Percentiles rank a stretch among this genome's conserved stretches.
These are phyloP conservation scores for Bombylius discolor DNA, from an alignment of 2,888 invertebrate species.

Conservation along the genomic window DNA sequence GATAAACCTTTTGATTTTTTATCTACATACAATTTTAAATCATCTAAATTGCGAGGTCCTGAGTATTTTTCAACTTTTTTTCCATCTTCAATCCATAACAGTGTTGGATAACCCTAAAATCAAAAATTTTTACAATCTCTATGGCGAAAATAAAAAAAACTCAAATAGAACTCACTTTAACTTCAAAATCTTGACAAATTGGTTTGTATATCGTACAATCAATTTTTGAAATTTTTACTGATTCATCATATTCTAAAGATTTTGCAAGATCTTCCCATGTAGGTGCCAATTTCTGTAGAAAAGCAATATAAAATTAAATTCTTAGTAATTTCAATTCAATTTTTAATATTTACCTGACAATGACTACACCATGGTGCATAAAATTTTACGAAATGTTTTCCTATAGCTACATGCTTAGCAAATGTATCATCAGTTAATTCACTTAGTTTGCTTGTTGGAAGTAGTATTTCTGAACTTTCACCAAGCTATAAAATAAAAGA, in stretches of 20 bases:
- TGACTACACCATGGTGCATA: constrained; percentile 88
- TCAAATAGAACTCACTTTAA: constrained; percentile 37
- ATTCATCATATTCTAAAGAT: constrained; percentile 49
- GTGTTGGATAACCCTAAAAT: constrained; percentile 60
- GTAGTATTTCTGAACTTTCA: background rate
- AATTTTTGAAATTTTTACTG: constrained; percentile 64
- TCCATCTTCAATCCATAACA: constrained; percentile 80
- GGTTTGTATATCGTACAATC: constrained; percentile 69
- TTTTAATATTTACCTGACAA: constrained; percentile 49
- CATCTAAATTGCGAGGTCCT: constrained; percentile 51
- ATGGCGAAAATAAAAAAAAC: background rate
- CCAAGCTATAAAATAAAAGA: background rate
- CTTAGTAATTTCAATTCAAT: no score
- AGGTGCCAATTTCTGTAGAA: constrained; percentile 57
- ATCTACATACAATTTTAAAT: constrained; percentile 56
- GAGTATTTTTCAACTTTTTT: constrained; percentile 70
- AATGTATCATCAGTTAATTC: constrained; percentile 67
- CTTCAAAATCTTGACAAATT: constrained; percentile 65
- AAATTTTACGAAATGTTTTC: constrained; percentile 80
- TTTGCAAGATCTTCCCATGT: constrained; percentile 72
- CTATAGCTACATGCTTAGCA: constrained; percentile 53
- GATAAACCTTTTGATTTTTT: constrained; percentile 46
- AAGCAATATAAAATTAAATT: background rate
- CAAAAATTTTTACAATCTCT: background rate
- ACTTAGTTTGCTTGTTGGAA: constrained; percentile 36